Percentiles rank a stretch among this genome's conserved stretches.
Evolutionary conservation across 2,113 vertebrate genomes (phyloP).

Genomic region (Crotophaga sulcirostris): DNA sequence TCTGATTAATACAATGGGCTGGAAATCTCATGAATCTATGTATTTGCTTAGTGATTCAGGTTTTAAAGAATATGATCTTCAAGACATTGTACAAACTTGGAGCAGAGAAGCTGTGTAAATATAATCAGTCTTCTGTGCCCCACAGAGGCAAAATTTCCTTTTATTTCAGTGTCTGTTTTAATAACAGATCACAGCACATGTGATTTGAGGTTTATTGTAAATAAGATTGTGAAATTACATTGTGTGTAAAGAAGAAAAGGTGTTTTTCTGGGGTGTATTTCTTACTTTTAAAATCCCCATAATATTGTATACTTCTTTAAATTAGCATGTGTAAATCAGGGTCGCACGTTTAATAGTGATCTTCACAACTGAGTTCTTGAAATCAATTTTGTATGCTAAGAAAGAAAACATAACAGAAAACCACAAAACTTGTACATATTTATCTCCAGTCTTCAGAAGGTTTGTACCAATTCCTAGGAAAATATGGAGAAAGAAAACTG

Average conservation of each 20-base stretch:
- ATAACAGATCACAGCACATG: background rate
- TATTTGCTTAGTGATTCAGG: background rate
- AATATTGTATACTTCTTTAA: background rate
- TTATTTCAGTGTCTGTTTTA: background rate
- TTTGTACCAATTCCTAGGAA: background rate
- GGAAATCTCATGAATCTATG: background rate
- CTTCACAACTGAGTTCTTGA: background rate
- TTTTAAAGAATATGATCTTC: background rate
- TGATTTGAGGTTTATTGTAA: background rate
- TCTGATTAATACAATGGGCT: background rate
- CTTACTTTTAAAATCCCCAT: background rate
- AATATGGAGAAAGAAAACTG: background rate
- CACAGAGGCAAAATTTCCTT: background rate
- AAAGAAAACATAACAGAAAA: background rate
- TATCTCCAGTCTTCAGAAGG: background rate
- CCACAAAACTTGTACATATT: background rate
- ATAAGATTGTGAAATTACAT: background rate
- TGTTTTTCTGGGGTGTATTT: background rate
- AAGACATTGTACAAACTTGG: background rate
- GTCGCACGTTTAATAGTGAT: background rate
- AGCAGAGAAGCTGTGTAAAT: background rate
- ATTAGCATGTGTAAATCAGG: background rate
- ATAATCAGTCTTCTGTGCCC: background rate
- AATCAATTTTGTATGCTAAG: background rate
- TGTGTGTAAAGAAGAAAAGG: background rate